Evolutionary conservation across 2,888 invertebrate genomes (phyloP), one percentile per base, ranked within the genome.

Genomic region (Latrodectus elegans): DNA sequence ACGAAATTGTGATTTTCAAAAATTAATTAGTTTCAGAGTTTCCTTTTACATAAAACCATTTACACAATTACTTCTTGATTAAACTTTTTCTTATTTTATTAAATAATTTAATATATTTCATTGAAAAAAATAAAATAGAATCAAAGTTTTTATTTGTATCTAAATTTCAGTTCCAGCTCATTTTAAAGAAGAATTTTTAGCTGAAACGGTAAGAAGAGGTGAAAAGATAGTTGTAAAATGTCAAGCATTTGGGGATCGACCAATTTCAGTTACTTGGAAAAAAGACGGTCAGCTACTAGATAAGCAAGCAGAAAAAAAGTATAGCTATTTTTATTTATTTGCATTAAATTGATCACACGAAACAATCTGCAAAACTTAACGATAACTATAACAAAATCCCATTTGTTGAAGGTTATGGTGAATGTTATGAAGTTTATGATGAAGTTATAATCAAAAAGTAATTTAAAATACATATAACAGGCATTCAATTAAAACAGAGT

Each of bases 201-300:
- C 97, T 91, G 97, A 97, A 93, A 97, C 97, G 17, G 96, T 97
- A 12, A 95, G 97, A 90, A 95, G 97, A 90, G 96, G 96, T 84
- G 97, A 97, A 92, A 96, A 97, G 51, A 96, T 97, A 65, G 97
- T 97, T 9, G 92, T 97, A 88, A 97, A 97, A 91, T 97, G 97
- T 92, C 97, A 97, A 93, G 97, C 97, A 55, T 96, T 96, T 92
- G 97, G 97, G 90, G 97, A 97, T 92, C 97, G 97, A 94, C 97
- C 97, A 53, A 97, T 97, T 92, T 97, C 97, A 90, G 97, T 97
- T 90, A 94, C 97, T 89, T 97, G 97, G 97, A 97, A 97, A 93
- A 97, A 90, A 73, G 90, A 90, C 75, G 81, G 89, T n/a, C 89
- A 90, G 60, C 78, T 90, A 8, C 72, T 89, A 14, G 88, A 89